Base-by-base conservation (phyloP, 1,140 invertebrate species). In the Chironomus striatipennis region DNA sequence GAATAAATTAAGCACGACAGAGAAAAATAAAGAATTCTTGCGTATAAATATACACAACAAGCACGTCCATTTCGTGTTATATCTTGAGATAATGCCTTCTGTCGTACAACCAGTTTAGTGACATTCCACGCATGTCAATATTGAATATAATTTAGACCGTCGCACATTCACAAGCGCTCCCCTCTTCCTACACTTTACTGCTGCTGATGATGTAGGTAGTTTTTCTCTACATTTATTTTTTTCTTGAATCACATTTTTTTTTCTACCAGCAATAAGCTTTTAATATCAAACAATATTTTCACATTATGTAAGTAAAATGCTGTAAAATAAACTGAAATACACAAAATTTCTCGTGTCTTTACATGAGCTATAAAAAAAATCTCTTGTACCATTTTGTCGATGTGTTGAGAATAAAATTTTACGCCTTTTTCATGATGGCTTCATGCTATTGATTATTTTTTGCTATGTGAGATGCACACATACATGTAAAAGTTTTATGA, bases 361-460 rank as follows among this genome's bases (percentile, higher is more conserved):
- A 57, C 47, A 57, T 57, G 47, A 57, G 47, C 12, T 57, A 15
- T 47, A 47, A 47, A 15, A 47, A 10, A 43, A 43, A 43, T 43
- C 9, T 10, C 10, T 9, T 15, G 15, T 15, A 47, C 43, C 43
- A 47, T 47, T 47, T 34, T 34, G 24, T 34, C 24, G 24, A 34
- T 34, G 24, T 34, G 5, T 34, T 34, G 24, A 2, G 43, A 47
- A 7, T 67, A 67, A 67, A 1, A 8, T 70, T 70, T 70, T 70
- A 70, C 65, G 65, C 65, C 65, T 70, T 70, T 70, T 70, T 70
- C 65, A 70, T 70, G 65, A 70, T 70, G 65, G 65, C 65, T 70
- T 18, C 17, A 70, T 20, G 17, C 3, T 57, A 57, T 10, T 12
- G n/a, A 57, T 12, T 57, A 57, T 57, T 57, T 10, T 2, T 4